Conservation (phyloP, 2,888 invertebrate genomes). For the Catocala nupta region DNA sequence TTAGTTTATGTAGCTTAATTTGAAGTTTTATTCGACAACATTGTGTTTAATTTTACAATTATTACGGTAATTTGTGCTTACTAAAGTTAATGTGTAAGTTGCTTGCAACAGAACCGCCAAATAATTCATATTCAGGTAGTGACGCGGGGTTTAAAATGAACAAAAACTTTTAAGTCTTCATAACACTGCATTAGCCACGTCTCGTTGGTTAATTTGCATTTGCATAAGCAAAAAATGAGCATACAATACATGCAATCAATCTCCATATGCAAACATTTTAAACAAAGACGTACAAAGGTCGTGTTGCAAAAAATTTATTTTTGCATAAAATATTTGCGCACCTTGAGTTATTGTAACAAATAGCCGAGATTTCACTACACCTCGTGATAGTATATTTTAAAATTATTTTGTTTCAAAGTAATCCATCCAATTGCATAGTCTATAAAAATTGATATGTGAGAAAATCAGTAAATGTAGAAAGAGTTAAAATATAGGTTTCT, state of each 20-base stretch:
- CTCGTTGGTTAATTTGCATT: conserved; percentile 33
- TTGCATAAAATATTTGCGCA: conserved; percentile 22
- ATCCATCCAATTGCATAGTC: conserved; percentile 16
- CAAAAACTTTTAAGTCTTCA: conserved; percentile 20
- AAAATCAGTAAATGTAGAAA: too few species aligned
- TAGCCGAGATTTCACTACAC: conserved; percentile 34
- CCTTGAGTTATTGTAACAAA: conserved; percentile 19
- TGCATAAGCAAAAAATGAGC: conserved; percentile 31
- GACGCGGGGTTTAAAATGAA: conserved; percentile 17
- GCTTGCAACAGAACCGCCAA: not conserved
- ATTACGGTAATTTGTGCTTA: too few species aligned
- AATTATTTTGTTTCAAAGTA: conserved; percentile 25
- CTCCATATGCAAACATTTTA: conserved; percentile 23
- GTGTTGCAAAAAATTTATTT: conserved; percentile 8
- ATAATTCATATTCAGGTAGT: conserved; percentile 6
- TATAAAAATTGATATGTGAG: conserved; percentile 8
- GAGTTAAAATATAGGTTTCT: conserved; percentile 17
- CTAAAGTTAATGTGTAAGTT: too few species aligned
- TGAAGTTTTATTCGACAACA: too few species aligned
- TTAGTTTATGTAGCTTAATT: too few species aligned
- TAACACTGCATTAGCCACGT: conserved; percentile 18
- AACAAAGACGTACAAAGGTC: conserved; percentile 31
- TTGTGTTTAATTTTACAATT: too few species aligned
- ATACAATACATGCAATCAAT: conserved; percentile 33
- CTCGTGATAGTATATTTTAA: conserved; percentile 31